Percentiles rank a stretch among this genome's conserved stretches.
These are phyloP conservation scores for Hippocampus guttulatus DNA, from an alignment of 2,113 vertebrate species.

Conservation along the genomic window DNA sequence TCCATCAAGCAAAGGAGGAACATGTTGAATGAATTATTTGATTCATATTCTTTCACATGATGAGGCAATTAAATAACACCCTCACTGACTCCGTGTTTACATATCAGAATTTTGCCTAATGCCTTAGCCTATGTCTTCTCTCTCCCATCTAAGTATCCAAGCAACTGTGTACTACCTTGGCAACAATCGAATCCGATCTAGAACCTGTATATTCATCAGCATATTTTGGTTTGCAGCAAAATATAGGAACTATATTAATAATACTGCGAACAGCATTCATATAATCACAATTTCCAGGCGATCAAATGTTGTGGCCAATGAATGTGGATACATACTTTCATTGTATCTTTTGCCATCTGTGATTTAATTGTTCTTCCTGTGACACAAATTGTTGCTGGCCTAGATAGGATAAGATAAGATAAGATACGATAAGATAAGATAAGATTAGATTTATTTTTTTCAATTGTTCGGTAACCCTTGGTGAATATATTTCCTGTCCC, in stretches of 20 bases:
- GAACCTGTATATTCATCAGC: background rate
- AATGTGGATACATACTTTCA: background rate
- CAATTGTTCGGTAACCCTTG: background rate
- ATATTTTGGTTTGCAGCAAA: background rate
- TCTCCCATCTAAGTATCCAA: background rate
- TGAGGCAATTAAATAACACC: background rate
- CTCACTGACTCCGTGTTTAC: background rate
- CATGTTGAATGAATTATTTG: background rate
- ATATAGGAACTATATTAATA: background rate
- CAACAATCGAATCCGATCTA: background rate
- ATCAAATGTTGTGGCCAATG: background rate
- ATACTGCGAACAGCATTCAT: no score
- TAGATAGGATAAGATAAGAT: no score
- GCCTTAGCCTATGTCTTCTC: background rate
- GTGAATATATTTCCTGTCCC: background rate
- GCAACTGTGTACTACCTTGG: background rate
- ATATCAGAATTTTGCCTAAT: background rate
- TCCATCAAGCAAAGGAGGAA: background rate
- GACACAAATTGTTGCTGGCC: no score
- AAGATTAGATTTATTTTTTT: background rate
- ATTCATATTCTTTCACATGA: background rate
- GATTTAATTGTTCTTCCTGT: no score
- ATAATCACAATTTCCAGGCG: no score
- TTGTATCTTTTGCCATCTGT: background rate
- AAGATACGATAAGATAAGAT: no score